Conservation (phyloP, 2,888 invertebrate genomes). For the Lochmaea crataegi region DNA sequence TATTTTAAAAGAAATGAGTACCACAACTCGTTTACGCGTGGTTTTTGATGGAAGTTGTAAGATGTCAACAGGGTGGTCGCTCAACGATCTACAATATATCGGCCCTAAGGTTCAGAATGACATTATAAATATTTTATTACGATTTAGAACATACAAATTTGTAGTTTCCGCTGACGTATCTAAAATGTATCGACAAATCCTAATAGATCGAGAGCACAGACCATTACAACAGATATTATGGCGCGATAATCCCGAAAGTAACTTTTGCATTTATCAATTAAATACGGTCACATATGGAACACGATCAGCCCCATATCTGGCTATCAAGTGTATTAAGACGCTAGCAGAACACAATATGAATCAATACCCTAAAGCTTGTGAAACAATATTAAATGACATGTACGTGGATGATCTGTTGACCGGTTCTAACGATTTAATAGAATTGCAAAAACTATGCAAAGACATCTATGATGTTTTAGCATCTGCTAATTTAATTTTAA, state of each 20-base stretch:
- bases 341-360: constrained; percentile 25
- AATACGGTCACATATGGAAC: constrained; percentile 47
- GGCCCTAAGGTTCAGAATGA: constrained; percentile 28
- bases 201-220: constrained; percentile 33
- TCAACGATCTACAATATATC: constrained; percentile 25
- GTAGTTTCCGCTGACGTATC: constrained; percentile 40
- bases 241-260: constrained; percentile 32
- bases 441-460: too few relatives aligned
- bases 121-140: constrained; percentile 37
- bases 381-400: constrained; percentile 3
- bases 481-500: too few relatives aligned
- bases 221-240: constrained; percentile 28
- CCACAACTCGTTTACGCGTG: too few relatives aligned
- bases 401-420: not conserved
- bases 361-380: not conserved
- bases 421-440: constrained; percentile 5
- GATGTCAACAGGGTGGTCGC: too few relatives aligned
- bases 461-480: too few relatives aligned
- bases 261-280: constrained; percentile 39
- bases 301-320: constrained; percentile 32
- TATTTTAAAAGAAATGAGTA: too few relatives aligned
- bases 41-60: too few relatives aligned
- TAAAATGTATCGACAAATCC: constrained; percentile 47
- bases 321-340: constrained; percentile 28
- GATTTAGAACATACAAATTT: constrained; percentile 38